Percentiles rank a stretch among this genome's conserved stretches.
These are phyloP conservation scores for Zeugodacus cucurbitae DNA, from an alignment of 1,140 invertebrate genomes.

Conservation along the genomic window DNA sequence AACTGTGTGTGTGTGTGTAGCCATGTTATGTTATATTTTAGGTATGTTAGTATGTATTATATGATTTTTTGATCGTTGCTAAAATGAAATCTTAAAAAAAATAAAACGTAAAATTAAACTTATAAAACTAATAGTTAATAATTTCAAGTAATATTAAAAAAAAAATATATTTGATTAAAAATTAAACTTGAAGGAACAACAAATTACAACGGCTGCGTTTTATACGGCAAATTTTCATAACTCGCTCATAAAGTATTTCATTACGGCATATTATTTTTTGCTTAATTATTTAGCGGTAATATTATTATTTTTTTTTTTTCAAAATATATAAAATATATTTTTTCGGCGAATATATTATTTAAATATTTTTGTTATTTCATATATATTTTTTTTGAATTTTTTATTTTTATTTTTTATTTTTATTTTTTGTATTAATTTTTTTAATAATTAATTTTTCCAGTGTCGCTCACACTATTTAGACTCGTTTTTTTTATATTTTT, in stretches of 20 bases:
- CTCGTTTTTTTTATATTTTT: too few relatives aligned
- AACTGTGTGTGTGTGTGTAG: constrained; percentile 59
- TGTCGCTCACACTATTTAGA: neutral
- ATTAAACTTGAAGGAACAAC: constrained; percentile 29
- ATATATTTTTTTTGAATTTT: too few relatives aligned
- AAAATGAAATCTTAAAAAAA: neutral
- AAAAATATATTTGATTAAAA: neutral
- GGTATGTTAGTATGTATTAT: constrained; percentile 31
- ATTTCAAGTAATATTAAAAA: neutral
- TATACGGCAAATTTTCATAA: constrained; percentile 20
- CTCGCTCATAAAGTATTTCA: neutral
- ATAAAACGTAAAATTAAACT: neutral
- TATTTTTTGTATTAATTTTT: neutral
- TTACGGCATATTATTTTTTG: neutral
- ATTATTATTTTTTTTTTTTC: neutral
- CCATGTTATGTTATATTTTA: constrained; percentile 55
- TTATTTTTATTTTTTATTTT: neutral
- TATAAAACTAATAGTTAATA: neutral
- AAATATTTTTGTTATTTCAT: too few relatives aligned
- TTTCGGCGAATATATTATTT: neutral
- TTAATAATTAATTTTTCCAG: too few relatives aligned
- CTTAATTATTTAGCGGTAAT: neutral
- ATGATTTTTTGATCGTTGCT: neutral
- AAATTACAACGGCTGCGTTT: constrained; percentile 38
- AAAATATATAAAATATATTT: neutral